These are phyloP conservation scores for Papilio elwesi DNA, from an alignment of 2,888 invertebrate genomes.

Conservation along the genomic window DNA sequence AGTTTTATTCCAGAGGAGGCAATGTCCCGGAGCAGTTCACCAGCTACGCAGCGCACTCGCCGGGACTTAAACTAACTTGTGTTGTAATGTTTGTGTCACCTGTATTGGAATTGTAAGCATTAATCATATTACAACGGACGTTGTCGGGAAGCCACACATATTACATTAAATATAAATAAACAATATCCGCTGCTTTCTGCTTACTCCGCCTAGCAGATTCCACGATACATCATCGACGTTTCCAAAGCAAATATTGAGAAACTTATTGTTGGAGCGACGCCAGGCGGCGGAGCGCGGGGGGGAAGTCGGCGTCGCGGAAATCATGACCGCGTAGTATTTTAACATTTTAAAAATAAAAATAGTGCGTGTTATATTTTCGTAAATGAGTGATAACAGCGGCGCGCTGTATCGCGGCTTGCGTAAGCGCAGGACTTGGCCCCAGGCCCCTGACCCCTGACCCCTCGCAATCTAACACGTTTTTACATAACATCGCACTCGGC, in stretches of 20 bases:
- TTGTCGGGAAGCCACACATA: too few relatives aligned
- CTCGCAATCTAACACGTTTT: slow-evolving; percentile 16
- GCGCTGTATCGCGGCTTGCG: slow-evolving; percentile 23
- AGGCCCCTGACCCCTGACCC: slow-evolving; percentile 33
- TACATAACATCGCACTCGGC: slow-evolving; percentile 17
- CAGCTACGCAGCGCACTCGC: too few relatives aligned
- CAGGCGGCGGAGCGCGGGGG: background rate
- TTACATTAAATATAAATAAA: too few relatives aligned
- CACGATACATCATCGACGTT: background rate
- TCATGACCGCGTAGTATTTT: background rate
- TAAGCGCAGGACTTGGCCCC: slow-evolving; percentile 25
- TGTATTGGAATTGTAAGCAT: too few relatives aligned
- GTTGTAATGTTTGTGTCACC: too few relatives aligned
- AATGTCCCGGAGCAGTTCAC: too few relatives aligned
- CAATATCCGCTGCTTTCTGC: background rate
- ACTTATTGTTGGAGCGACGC: background rate
- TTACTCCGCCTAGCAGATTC: background rate
- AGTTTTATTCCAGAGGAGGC: too few relatives aligned
- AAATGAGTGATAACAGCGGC: slow-evolving; percentile 14
- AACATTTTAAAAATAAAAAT: slow-evolving; percentile 4
- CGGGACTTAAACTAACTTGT: too few relatives aligned
- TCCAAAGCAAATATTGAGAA: background rate
- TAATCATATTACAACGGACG: too few relatives aligned
- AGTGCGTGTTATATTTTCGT: slow-evolving; percentile 13
- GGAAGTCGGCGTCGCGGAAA: background rate